phyloP scores from a whole-genome alignment of 1,140 invertebrate genomes.

The Cepaea nemoralis region DNA sequence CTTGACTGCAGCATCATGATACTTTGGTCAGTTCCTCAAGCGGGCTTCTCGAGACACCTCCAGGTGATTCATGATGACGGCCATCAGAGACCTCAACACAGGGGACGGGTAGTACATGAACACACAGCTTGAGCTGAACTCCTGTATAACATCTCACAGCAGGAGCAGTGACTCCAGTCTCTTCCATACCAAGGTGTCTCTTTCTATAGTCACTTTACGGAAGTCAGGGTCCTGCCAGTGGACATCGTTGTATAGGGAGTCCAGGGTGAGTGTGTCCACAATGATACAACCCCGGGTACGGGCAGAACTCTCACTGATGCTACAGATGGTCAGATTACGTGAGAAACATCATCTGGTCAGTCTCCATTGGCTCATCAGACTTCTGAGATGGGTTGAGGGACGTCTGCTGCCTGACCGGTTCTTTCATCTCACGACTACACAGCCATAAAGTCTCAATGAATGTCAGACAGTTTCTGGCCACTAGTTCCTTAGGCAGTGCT shows the following conservation, averaged over 20 bases:
- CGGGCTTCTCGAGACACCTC: conserved; percentile 71
- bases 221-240: conserved; percentile 94
- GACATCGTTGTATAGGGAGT: conserved; percentile 96
- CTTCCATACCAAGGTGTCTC: conserved; percentile 77
- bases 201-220: conserved; percentile 79
- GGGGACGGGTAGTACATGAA: conserved; percentile 88
- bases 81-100: conserved; percentile 85
- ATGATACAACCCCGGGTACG: conserved; percentile 82
- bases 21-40: conserved; percentile 69
- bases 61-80: conserved; percentile 87
- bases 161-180: conserved; percentile 85
- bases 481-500: conserved; percentile 40
- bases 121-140: conserved; percentile 79
- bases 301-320: conserved; percentile 39
- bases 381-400: not conserved
- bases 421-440: conserved; percentile 27
- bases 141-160: conserved; percentile 84
- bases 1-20: conserved; percentile 75
- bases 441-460: conserved; percentile 42
- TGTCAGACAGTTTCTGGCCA: conserved; percentile 30
- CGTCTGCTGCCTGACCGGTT: not conserved
- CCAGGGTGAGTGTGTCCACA: conserved; percentile 91
- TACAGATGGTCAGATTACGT: not conserved
- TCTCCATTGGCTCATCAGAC: conserved; percentile 27
- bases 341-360: not conserved